Percentiles rank a stretch among this genome's conserved stretches.
Evolutionary conservation across 2,888 invertebrate genomes (phyloP).

Genomic region (Nomada goodeniana): DNA sequence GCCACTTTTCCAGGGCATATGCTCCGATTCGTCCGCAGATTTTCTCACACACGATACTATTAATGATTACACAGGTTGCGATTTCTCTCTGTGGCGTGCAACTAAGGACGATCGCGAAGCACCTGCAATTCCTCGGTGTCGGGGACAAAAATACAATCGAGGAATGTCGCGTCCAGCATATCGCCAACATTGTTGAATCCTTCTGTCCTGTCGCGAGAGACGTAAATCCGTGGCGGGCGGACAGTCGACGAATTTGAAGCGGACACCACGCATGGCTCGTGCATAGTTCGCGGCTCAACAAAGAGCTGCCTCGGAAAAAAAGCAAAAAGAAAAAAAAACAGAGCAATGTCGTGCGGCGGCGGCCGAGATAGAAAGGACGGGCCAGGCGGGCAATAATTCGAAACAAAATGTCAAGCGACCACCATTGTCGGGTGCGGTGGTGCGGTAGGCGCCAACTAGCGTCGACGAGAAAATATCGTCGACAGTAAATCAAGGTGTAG

Average conservation of each 20-base stretch:
- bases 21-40: constrained; percentile 43
- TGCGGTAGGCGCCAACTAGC: constrained; percentile 77
- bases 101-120: neutral
- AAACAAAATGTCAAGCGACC: constrained; percentile 83
- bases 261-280: constrained; percentile 69
- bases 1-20: constrained; percentile 66
- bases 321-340: constrained; percentile 62
- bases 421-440: constrained; percentile 81
- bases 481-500: constrained; percentile 80
- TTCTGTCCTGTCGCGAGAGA: constrained; percentile 38
- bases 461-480: constrained; percentile 82
- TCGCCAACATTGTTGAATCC: constrained; percentile 45
- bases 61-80: too few species aligned
- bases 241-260: constrained; percentile 69
- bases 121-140: neutral
- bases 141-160: neutral
- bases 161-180: constrained; percentile 18
- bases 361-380: constrained; percentile 77
- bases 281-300: constrained; percentile 69
- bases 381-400: constrained; percentile 79
- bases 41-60: constrained; percentile 45
- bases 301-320: constrained; percentile 69
- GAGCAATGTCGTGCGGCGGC: constrained; percentile 59
- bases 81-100: neutral
- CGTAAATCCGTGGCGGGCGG: constrained; percentile 58